Percentiles rank a stretch among this genome's conserved stretches.
Evolutionary conservation across 2,888 invertebrate species (phyloP).

Genomic region (Phymatocera aterrima): DNA sequence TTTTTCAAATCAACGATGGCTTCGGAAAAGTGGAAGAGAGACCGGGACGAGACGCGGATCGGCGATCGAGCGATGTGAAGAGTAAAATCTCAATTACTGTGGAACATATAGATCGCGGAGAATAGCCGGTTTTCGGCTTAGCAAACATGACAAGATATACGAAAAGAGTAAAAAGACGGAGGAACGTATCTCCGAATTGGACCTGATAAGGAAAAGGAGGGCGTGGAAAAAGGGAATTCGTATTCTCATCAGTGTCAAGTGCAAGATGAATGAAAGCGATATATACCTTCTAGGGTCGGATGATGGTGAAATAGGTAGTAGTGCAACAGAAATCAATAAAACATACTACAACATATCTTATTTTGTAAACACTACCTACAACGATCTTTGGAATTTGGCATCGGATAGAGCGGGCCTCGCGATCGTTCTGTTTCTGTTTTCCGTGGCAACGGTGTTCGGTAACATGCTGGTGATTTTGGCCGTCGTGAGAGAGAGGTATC

Average conservation of each 20-base stretch:
- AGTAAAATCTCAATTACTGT: neutral
- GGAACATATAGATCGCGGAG: neutral
- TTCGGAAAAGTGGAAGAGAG: neutral
- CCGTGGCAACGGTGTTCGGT: slow-evolving; percentile 95
- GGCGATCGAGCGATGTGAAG: neutral
- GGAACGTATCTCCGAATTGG: slow-evolving; percentile 50
- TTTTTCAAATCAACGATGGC: neutral
- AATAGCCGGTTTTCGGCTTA: slow-evolving; percentile 15
- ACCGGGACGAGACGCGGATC: neutral
- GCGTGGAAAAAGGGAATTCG: slow-evolving; percentile 47
- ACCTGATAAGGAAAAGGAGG: slow-evolving; percentile 56
- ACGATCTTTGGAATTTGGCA: slow-evolving; percentile 74
- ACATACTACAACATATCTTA: slow-evolving; percentile 48
- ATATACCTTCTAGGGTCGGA: slow-evolving; percentile 67
- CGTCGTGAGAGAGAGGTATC: slow-evolving; percentile 93
- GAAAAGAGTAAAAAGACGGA: slow-evolving; percentile 57
- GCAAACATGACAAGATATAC: slow-evolving; percentile 58
- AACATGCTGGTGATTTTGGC: slow-evolving; percentile 96
- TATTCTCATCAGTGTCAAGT: slow-evolving; percentile 17
- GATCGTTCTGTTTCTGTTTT: slow-evolving; percentile 90
- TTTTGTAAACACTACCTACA: slow-evolving; percentile 46
- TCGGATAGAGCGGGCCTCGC: slow-evolving; percentile 87
- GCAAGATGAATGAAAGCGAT: slow-evolving; percentile 69
- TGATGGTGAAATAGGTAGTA: slow-evolving; percentile 53
- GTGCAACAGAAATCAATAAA: slow-evolving; percentile 40